Evolutionary conservation across 2,113 vertebrate genomes (phyloP), one percentile per base, ranked within the genome.

Genomic region (Acinonyx jubatus): DNA sequence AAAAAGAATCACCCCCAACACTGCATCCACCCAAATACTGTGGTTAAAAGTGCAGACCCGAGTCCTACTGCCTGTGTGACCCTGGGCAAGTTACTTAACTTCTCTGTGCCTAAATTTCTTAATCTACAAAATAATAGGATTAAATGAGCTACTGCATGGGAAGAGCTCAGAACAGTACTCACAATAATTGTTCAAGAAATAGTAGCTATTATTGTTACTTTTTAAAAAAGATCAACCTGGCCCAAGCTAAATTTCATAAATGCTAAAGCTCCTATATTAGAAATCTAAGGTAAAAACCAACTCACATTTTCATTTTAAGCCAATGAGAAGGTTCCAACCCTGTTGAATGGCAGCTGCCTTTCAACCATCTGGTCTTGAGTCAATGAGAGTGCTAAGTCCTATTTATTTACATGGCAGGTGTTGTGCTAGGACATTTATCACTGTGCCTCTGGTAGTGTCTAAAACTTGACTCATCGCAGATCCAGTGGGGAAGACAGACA

Each of bases 81-180:
- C 71, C 78, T 89, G 73, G 63, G 52, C 69, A 97, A 97, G 69
- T 79, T 89, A 82, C 73, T 97, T 93, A 95, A 83, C 55, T 48
- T 79, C 66, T 68, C 36, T 61, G 71, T 91, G 48, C 83, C 91
- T 83, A 61, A 92, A 85, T 69, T 73, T 96, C 31, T 86, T 92
- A 74, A 82, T 74, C n/a, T 91, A 16, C 82, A 78, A 95, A 82
- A 87, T 80, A 68, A 96, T n/a, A 89, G 69, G 57, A 71, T 83
- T 80, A 84, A 91, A 71, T 94, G 63, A 86, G 27, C 57, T 79
- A 69, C 23, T 63, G 50, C 0, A 21, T 76, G 29, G 36, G 66
- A 94, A 92, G 61, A 93, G 71, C 69, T 93, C 61, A 73, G 78
- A 96, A 85, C 3, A 93, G 36, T 73, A 89, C 19, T 88, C 29